A percentile compares a stretch with the other conserved stretches of the same genome.
phyloP scores from a whole-genome alignment of 2,888 invertebrate species.

The Macrosiphum euphorbiae region DNA sequence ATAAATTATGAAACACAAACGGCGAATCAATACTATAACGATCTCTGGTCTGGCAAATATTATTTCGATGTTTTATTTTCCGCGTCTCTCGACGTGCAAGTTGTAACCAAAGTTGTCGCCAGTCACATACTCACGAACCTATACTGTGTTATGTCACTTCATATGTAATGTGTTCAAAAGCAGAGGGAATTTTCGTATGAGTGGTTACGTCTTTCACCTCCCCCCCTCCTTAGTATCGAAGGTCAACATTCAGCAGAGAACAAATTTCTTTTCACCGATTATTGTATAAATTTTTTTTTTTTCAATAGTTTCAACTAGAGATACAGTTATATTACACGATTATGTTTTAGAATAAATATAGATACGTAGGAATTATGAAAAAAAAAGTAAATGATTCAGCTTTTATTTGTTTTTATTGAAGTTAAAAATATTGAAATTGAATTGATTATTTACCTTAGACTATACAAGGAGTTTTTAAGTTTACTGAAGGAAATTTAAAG shows the following conservation, averaged over 20 bases:
- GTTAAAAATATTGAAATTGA: not conserved
- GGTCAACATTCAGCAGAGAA: not conserved
- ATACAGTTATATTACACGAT: not conserved
- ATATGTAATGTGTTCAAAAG: not conserved
- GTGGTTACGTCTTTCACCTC: no score
- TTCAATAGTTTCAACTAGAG: not conserved
- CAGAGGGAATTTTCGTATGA: not conserved
- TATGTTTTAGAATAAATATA: not conserved
- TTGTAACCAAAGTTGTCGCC: not conserved
- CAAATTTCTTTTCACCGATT: not conserved
- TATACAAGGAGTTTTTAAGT: not conserved
- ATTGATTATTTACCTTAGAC: not conserved
- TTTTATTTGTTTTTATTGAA: not conserved
- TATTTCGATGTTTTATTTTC: not conserved
- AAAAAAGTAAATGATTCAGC: not conserved
- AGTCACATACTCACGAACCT: not conserved
- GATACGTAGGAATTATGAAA: not conserved
- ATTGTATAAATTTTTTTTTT: not conserved
- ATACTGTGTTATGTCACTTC: not conserved
- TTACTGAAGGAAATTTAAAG: not conserved
- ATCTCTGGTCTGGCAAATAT: constrained; percentile 4
- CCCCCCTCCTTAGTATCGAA: not conserved
- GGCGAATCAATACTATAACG: constrained; percentile 20
- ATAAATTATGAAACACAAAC: constrained; percentile 24
- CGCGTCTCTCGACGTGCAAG: not conserved